Percentiles rank a stretch among this genome's conserved stretches.
Conservation (phyloP, 2,888 invertebrate species). For the Microdon myrmicae region DNA sequence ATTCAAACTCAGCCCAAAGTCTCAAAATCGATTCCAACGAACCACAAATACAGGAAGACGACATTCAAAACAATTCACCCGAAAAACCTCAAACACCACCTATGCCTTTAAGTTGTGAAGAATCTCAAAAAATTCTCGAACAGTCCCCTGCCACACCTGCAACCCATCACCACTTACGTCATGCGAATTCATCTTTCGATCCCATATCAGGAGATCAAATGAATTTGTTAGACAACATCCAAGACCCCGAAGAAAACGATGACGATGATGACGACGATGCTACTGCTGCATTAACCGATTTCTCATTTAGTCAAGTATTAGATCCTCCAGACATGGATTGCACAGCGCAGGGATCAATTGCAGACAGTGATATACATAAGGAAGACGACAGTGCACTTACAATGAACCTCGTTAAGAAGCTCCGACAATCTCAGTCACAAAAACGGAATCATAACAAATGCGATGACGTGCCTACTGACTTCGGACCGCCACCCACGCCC, state of each 20-base stretch:
- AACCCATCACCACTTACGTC: constrained; percentile 57
- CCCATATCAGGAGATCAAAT: constrained; percentile 23
- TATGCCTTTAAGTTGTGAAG: constrained; percentile 26
- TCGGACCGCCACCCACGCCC: constrained; percentile 61
- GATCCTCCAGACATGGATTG: constrained; percentile 58
- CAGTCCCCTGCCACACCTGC: constrained; percentile 56
- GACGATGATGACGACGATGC: constrained; percentile 51
- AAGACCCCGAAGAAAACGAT: constrained; percentile 35
- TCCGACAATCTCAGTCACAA: constrained; percentile 75
- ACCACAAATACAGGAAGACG: constrained; percentile 35
- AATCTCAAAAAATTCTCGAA: constrained; percentile 37
- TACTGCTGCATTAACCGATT: constrained; percentile 30
- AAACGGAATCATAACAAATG: constrained; percentile 58
- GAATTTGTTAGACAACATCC: constrained; percentile 23
- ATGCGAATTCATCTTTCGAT: constrained; percentile 50
- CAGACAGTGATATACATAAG: constrained; percentile 55
- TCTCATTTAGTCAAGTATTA: constrained; percentile 54
- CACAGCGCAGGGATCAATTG: constrained; percentile 33
- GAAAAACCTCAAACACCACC: constrained; percentile 44
- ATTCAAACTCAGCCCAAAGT: constrained; percentile 59
- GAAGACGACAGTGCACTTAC: constrained; percentile 85
- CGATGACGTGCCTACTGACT: constrained; percentile 56
- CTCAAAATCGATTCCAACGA: constrained; percentile 43
- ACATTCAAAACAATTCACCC: constrained; percentile 23
- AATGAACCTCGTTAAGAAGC: constrained; percentile 83